Evolutionary conservation across 2,113 vertebrate genomes (phyloP).

Genomic region (Todiramphus saurophagus): DNA sequence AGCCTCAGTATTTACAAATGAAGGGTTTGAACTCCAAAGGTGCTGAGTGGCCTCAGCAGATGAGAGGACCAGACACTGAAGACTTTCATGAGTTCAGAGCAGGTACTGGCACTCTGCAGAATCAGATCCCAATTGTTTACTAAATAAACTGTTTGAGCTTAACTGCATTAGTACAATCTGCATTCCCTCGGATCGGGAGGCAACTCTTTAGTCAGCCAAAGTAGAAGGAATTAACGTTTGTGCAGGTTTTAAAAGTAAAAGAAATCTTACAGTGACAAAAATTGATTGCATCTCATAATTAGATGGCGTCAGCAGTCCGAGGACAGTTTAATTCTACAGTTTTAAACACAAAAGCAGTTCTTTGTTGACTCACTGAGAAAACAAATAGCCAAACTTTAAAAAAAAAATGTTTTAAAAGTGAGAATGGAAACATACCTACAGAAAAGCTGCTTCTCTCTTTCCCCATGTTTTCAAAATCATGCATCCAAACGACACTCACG

Average conservation of each 20-base stretch:
- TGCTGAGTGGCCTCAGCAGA: constrained; percentile 4
- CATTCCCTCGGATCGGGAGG: not conserved
- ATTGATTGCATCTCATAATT: not conserved
- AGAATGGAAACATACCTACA: not conserved
- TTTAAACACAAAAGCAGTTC: not conserved
- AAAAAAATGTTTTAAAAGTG: not conserved
- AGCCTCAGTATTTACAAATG: constrained; percentile 15
- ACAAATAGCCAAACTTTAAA: not conserved
- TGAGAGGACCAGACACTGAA: not conserved
- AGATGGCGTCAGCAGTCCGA: not conserved
- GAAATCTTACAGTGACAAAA: constrained; percentile 31
- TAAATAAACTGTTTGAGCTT: not conserved
- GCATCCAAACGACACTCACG: not conserved
- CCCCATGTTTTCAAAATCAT: not conserved
- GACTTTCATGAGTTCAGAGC: constrained; percentile 11
- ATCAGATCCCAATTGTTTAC: not conserved
- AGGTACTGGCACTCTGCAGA: not conserved
- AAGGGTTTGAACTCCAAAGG: not conserved
- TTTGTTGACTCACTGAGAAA: not conserved
- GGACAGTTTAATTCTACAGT: not conserved
- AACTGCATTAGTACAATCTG: not conserved
- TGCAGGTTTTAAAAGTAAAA: constrained; percentile 5
- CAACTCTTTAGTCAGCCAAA: not conserved
- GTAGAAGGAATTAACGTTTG: not conserved
- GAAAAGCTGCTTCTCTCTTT: constrained; percentile 4